Percentiles rank a stretch among this genome's conserved stretches.
phyloP scores from a whole-genome alignment of 1,140 invertebrate genomes.

The Mactra quadrangularis region DNA sequence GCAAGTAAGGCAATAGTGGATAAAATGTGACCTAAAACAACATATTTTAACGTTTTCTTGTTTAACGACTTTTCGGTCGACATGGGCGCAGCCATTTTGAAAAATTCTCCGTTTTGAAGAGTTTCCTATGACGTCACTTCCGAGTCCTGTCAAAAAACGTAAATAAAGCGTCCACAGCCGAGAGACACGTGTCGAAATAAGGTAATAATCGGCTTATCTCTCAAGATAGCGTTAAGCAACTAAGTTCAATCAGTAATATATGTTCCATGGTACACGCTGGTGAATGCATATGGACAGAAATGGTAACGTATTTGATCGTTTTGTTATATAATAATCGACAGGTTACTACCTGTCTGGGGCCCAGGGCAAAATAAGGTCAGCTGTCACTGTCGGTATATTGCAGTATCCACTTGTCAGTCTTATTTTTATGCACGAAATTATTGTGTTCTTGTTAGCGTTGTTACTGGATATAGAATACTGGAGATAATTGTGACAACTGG shows the following conservation, averaged over 20 bases:
- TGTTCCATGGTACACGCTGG: background rate
- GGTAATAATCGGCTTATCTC: conserved; percentile 51
- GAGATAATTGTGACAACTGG: too few relatives aligned
- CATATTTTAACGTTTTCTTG: conserved; percentile 40
- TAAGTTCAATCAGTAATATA: background rate
- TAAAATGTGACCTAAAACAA: conserved; percentile 9
- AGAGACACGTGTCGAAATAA: conserved; percentile 49
- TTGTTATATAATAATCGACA: too few relatives aligned
- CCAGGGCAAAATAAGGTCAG: too few relatives aligned
- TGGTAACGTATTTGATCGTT: too few relatives aligned
- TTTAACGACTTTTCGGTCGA: background rate
- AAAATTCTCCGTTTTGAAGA: conserved; percentile 22
- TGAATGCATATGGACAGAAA: background rate
- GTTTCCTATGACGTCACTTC: conserved; percentile 30
- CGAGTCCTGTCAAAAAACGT: conserved; percentile 56
- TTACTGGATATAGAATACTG: too few relatives aligned
- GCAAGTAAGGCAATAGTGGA: background rate
- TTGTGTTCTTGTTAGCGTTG: too few relatives aligned
- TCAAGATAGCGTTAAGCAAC: background rate
- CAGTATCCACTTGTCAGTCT: too few relatives aligned
- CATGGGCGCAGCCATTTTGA: conserved; percentile 53
- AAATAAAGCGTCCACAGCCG: conserved; percentile 38
- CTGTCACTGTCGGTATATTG: too few relatives aligned
- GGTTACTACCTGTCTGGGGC: too few relatives aligned
- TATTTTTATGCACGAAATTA: too few relatives aligned